Evolutionary conservation across 2,888 invertebrate species (phyloP).

Genomic region (Phortica okadai): DNA sequence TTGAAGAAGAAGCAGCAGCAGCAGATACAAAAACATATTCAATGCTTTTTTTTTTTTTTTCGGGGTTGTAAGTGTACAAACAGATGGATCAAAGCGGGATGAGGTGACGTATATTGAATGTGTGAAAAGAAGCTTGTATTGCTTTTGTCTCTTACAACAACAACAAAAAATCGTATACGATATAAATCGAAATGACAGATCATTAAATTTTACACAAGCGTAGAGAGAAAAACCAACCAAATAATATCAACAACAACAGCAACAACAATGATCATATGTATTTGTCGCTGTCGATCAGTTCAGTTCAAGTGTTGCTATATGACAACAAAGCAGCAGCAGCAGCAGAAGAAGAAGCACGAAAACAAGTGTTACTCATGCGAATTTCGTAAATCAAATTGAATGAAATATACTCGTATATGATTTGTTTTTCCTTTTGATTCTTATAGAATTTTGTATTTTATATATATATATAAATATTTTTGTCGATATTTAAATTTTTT

Average conservation of each 20-base stretch:
- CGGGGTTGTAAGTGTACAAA: no score
- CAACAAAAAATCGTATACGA: slow-evolving; percentile 47
- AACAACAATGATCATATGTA: slow-evolving; percentile 55
- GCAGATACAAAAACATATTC: background rate
- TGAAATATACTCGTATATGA: background rate
- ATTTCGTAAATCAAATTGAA: slow-evolving; percentile 25
- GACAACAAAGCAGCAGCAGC: background rate
- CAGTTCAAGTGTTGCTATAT: slow-evolving; percentile 70
- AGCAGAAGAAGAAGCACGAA: slow-evolving; percentile 35
- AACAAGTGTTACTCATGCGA: slow-evolving; percentile 31
- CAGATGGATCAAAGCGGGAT: no score
- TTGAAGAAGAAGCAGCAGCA: background rate
- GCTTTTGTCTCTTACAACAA: slow-evolving; percentile 46
- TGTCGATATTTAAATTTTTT: background rate
- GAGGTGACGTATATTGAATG: no score
- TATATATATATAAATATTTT: background rate
- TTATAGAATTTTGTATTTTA: background rate
- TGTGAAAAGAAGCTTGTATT: background rate
- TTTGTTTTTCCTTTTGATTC: slow-evolving; percentile 1
- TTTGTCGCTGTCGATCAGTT: slow-evolving; percentile 71
- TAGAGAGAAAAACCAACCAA: slow-evolving; percentile 28
- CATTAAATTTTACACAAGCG: slow-evolving; percentile 74
- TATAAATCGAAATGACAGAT: slow-evolving; percentile 77
- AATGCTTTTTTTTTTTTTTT: no score
- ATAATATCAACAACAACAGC: slow-evolving; percentile 37